Evolutionary conservation across 2,797 vertebrate species (phyloP).

Genomic region (Crossoptilon crossoptilon): DNA sequence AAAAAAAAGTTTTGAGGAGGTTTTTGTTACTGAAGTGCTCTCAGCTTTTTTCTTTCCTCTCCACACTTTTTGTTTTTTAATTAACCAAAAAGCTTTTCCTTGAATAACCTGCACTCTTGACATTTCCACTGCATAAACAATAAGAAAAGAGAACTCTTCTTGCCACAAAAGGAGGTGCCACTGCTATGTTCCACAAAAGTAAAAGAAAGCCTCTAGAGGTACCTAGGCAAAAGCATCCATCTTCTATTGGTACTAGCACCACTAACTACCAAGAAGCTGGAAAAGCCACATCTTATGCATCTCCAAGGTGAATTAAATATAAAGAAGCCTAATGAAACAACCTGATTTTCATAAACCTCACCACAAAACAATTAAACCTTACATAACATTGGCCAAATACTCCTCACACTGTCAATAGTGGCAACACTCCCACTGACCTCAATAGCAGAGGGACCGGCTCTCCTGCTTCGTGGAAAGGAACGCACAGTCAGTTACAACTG

Average conservation of each 20-base stretch:
- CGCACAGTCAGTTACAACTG: accelerated
- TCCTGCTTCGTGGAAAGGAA: not conserved
- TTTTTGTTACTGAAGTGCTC: conserved; percentile 4
- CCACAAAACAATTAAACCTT: not conserved
- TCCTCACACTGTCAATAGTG: not conserved
- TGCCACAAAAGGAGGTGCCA: not conserved
- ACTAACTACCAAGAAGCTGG: not conserved
- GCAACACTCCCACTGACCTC: not conserved
- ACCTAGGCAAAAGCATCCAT: not conserved
- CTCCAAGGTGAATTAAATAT: not conserved
- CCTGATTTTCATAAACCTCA: conserved; percentile 5
- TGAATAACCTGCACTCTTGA: not conserved
- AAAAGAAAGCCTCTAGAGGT: not conserved
- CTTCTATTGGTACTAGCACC: not conserved
- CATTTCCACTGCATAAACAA: not conserved
- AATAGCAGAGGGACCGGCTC: not conserved
- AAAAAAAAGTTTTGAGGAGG: conserved; percentile 10
- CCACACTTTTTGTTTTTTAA: accelerated
- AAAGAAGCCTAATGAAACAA: not conserved
- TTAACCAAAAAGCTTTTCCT: conserved; percentile 6
- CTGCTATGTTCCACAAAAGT: not conserved
- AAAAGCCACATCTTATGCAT: not conserved
- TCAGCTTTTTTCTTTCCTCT: not conserved
- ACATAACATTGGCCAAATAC: not conserved
- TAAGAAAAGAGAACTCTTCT: not conserved